Evolutionary conservation across 2,113 vertebrate species (phyloP).

Genomic region (Tragelaphus scriptus): DNA sequence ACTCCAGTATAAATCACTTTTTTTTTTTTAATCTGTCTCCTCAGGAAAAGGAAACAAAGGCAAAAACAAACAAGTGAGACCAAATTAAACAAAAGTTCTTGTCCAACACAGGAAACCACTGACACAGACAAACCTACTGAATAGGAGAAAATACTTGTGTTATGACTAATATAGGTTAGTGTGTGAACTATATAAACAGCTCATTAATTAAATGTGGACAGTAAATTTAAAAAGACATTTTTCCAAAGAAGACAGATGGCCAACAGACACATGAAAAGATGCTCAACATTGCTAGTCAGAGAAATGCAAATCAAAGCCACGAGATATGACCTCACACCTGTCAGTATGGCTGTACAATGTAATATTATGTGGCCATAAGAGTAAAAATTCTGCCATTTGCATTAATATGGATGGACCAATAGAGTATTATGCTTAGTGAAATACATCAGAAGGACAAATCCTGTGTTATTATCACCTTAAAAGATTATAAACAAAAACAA

Average conservation of each 20-base stretch:
- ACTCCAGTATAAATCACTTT: not conserved
- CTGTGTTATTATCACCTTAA: not conserved
- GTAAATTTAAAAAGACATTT: not conserved
- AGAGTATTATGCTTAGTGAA: not conserved
- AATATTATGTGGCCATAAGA: not conserved
- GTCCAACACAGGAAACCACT: not conserved
- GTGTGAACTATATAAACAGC: not conserved
- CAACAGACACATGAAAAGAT: not conserved
- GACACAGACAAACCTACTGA: not conserved
- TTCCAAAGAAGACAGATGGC: not conserved
- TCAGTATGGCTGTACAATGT: not conserved
- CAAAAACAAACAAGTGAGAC: not conserved
- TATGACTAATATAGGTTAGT: not conserved
- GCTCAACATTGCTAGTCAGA: not conserved
- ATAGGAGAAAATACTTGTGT: not conserved
- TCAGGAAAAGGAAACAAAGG: not conserved
- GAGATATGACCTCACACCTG: not conserved
- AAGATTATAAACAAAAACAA: not conserved
- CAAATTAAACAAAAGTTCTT: not conserved
- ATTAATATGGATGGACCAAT: not conserved
- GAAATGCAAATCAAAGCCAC: not conserved
- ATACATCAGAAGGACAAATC: not conserved
- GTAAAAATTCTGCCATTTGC: not conserved
- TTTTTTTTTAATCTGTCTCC: not conserved
- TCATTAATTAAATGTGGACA: not conserved